Evolutionary conservation across 2,797 vertebrate genomes (phyloP).

Genomic region (Bradypodion pumilum): DNA sequence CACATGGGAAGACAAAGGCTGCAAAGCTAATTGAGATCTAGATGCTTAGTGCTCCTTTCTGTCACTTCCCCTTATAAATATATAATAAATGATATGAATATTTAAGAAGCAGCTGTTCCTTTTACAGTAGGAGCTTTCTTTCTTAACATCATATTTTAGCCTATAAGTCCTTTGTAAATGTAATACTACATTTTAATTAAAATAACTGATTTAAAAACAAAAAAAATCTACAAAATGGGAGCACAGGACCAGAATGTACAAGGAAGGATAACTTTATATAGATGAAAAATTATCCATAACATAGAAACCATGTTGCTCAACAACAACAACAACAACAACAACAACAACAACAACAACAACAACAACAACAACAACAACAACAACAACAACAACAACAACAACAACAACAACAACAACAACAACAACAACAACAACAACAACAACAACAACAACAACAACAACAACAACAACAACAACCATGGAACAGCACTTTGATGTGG

Average conservation of each 20-base stretch:
- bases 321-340: no score
- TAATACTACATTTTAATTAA: background rate
- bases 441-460: background rate
- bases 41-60: constrained; percentile 2
- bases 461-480: no score
- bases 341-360: no score
- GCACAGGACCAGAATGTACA: no score
- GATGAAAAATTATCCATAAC: no score
- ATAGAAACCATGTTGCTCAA: background rate
- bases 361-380: no score
- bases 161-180: background rate
- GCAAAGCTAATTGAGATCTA: constrained; percentile 49
- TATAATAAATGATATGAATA: constrained; percentile 39
- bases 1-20: constrained; percentile 44
- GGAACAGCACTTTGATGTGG: no score
- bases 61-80: constrained; percentile 7
- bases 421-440: background rate
- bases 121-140: constrained; percentile 13
- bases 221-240: no score
- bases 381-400: no score
- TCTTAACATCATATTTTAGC: background rate
- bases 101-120: constrained; percentile 3
- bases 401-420: background rate
- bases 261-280: no score
- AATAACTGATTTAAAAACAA: no score